These are phyloP conservation scores for Cataglyphis cursor DNA, from an alignment of 2,888 invertebrate species.

Conservation along the genomic window DNA sequence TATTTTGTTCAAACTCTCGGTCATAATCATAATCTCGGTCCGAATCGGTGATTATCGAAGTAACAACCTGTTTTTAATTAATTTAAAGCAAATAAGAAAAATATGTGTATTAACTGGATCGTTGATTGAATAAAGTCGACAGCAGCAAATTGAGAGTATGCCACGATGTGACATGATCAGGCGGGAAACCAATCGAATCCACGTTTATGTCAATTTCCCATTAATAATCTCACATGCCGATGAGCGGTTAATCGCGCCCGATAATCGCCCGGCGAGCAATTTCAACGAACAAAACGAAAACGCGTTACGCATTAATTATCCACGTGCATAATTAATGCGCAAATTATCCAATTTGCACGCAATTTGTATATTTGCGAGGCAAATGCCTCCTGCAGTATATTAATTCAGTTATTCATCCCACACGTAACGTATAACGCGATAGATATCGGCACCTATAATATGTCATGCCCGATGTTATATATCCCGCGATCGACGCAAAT, in stretches of 20 bases:
- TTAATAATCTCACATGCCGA: constrained; percentile 18
- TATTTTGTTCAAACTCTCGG: not conserved
- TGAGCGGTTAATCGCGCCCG: not conserved
- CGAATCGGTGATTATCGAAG: not conserved
- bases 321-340: not conserved
- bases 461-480: not conserved
- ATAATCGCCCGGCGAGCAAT: not conserved
- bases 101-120: not conserved
- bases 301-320: constrained; percentile 24
- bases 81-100: not conserved
- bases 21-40: not conserved
- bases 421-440: constrained; percentile 33
- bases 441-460: constrained; percentile 19
- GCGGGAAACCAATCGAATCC: constrained; percentile 8
- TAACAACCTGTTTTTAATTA: not conserved
- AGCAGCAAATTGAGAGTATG: not conserved
- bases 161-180: not conserved
- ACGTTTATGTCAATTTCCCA: not conserved
- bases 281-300: not conserved
- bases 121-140: not conserved
- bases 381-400: constrained; percentile 1
- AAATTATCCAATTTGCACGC: constrained; percentile 20
- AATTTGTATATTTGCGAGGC: constrained; percentile 7
- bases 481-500: constrained; percentile 40
- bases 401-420: constrained; percentile 44